These are phyloP conservation scores for Charina bottae DNA, from an alignment of 2,113 vertebrate species.

Conservation along the genomic window DNA sequence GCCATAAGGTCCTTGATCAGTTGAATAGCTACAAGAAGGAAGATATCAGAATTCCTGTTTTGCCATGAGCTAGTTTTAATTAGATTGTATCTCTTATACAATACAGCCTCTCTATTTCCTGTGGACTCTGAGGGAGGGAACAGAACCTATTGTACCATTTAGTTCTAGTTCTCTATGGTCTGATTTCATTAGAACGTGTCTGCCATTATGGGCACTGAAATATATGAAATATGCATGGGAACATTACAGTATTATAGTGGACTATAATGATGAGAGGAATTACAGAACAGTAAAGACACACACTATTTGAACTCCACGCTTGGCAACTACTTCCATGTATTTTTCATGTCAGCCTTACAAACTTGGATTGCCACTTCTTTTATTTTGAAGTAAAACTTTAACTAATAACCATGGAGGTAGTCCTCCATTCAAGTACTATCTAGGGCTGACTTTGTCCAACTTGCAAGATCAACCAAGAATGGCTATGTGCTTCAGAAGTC, in stretches of 20 bases:
- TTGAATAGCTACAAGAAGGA: slow-evolving; percentile 70
- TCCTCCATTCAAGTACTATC: background rate
- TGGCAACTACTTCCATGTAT: background rate
- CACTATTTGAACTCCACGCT: background rate
- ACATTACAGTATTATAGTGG: background rate
- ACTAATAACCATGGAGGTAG: background rate
- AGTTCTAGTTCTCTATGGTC: background rate
- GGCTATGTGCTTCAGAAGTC: background rate
- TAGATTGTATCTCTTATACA: background rate
- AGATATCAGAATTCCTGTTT: background rate
- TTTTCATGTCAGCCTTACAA: background rate
- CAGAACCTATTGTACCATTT: background rate
- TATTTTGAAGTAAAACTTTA: background rate
- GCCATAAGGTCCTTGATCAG: slow-evolving; percentile 76
- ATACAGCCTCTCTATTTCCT: background rate
- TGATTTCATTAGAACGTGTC: background rate
- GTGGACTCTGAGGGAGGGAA: background rate
- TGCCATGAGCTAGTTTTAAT: background rate
- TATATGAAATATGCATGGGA: background rate
- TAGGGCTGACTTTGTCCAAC: background rate
- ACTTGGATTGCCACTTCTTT: background rate
- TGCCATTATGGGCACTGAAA: background rate
- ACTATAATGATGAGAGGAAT: background rate
- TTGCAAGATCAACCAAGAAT: background rate
- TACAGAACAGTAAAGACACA: background rate